A percentile compares a stretch with the other conserved stretches of the same genome.
phyloP scores from a whole-genome alignment of 2,113 vertebrate species.

The Narcine bancroftii region DNA sequence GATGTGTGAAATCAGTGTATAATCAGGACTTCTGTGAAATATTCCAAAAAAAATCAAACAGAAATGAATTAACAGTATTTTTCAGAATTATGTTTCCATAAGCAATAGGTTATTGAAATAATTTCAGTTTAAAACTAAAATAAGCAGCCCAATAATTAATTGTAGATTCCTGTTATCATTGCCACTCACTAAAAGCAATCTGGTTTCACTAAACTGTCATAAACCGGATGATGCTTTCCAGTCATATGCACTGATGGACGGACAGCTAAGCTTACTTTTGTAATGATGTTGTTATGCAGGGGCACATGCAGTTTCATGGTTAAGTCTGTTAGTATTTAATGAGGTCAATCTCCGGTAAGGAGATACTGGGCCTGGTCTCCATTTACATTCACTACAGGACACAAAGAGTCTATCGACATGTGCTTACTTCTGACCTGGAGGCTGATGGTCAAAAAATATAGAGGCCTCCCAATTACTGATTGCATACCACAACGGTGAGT shows the following conservation, averaged over 20 bases:
- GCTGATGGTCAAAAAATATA: neutral
- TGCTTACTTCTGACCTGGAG: slow-evolving; percentile 8
- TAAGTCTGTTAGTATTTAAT: slow-evolving; percentile 33
- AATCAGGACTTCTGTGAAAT: slow-evolving; percentile 3
- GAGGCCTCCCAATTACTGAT: neutral
- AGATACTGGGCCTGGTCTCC: slow-evolving; percentile 28
- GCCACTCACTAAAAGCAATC: slow-evolving; percentile 23
- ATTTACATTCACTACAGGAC: slow-evolving; percentile 30
- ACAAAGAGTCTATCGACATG: neutral
- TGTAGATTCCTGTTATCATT: slow-evolving; percentile 23
- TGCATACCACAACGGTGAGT: neutral
- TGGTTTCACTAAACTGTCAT: slow-evolving; percentile 35
- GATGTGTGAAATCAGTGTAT: neutral
- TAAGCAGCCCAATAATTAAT: slow-evolving; percentile 19
- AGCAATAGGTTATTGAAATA: slow-evolving; percentile 15
- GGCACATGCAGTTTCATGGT: neutral
- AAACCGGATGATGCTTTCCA: slow-evolving; percentile 31
- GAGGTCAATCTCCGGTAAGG: slow-evolving; percentile 35
- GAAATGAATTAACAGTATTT: neutral
- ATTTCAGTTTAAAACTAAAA: slow-evolving; percentile 28
- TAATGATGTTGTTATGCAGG: slow-evolving; percentile 32
- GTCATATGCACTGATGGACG: slow-evolving; percentile 33
- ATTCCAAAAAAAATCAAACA: neutral
- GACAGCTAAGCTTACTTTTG: slow-evolving; percentile 22
- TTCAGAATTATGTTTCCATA: neutral